Evolutionary conservation across 2,113 vertebrate genomes (phyloP).

Genomic region (Talpa occidentalis): DNA sequence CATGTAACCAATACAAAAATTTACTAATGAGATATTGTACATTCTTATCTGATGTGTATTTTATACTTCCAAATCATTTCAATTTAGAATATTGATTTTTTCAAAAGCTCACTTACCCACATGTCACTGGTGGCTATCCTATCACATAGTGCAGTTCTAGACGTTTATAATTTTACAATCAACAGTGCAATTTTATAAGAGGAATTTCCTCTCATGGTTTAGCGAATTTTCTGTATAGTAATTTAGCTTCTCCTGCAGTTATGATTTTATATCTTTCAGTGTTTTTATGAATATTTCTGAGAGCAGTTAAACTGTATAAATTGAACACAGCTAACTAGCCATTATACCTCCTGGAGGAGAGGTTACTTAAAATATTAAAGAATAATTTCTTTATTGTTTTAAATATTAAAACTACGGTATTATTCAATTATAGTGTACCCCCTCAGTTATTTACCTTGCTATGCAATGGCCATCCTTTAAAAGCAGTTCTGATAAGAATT

Average conservation of each 20-base stretch:
- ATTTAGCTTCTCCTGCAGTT: not conserved
- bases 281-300: constrained; percentile 40
- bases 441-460: constrained; percentile 44
- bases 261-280: constrained; percentile 17
- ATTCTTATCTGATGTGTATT: constrained; percentile 3
- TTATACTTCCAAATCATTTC: not conserved
- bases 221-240: not conserved
- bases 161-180: not conserved
- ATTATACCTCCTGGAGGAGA: not conserved
- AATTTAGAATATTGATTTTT: not conserved
- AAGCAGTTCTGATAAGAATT: constrained; percentile 7
- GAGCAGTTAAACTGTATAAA: not conserved
- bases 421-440: not conserved
- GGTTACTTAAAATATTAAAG: constrained; percentile 33
- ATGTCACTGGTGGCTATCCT: not conserved
- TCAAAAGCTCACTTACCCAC: not conserved
- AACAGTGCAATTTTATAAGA: not conserved
- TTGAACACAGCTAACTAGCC: not conserved
- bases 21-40: not conserved
- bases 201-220: not conserved
- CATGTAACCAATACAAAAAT: not conserved
- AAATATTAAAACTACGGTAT: not conserved
- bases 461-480: too few species aligned
- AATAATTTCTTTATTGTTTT: constrained; percentile 30
- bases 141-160: not conserved